phyloP scores from a whole-genome alignment of 2,113 vertebrate species.

The Rhabdornis inornatus region DNA sequence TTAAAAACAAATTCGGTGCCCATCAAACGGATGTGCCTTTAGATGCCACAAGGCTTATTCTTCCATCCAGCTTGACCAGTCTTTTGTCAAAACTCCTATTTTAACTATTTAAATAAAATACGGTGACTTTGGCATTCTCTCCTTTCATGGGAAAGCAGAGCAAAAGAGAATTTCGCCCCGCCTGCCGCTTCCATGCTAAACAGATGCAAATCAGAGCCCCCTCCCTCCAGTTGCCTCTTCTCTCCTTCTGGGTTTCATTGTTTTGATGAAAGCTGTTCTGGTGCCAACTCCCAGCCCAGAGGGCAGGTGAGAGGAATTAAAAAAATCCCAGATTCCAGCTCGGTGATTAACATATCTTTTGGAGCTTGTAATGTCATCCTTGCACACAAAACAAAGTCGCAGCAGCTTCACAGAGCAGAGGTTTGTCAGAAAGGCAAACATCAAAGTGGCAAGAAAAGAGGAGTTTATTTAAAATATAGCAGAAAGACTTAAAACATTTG shows the following conservation, averaged over 20 bases:
- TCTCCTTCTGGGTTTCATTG: constrained; percentile 23
- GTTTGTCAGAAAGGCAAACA: constrained; percentile 30
- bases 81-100: not conserved
- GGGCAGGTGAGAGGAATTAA: constrained; percentile 50
- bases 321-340: constrained; percentile 18
- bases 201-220: constrained; percentile 32
- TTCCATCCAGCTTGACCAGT: not conserved
- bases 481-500: not conserved
- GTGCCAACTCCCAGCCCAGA: constrained; percentile 55
- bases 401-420: not conserved
- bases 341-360: constrained; percentile 25
- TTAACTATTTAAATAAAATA: not conserved
- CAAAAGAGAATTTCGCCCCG: not conserved
- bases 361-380: not conserved
- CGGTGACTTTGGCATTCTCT: not conserved
- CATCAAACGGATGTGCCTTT: not conserved
- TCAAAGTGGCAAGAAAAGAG: constrained; percentile 35
- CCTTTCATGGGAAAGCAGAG: not conserved
- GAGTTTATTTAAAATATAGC: constrained; percentile 52
- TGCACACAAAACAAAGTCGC: not conserved
- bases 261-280: constrained; percentile 34
- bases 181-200: not conserved
- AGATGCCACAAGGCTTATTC: not conserved
- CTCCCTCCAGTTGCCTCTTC: not conserved
- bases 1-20: not conserved